Evolutionary conservation across 2,888 invertebrate genomes (phyloP).

Genomic region (Acheta domesticus): DNA sequence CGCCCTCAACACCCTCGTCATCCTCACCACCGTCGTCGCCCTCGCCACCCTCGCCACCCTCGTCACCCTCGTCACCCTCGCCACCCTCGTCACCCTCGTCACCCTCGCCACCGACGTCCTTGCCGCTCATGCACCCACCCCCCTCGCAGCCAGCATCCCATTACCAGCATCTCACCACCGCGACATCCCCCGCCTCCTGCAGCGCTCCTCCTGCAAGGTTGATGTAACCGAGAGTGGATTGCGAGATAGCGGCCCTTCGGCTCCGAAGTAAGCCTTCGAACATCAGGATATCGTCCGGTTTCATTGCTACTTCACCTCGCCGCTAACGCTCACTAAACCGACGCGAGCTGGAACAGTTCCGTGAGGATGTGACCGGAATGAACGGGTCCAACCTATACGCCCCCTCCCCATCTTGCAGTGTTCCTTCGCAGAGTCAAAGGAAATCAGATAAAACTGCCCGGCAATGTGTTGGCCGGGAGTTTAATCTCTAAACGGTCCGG

Average conservation of each 20-base stretch:
- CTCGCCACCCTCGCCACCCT: too few species aligned
- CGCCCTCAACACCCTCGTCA: too few species aligned
- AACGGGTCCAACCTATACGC: background rate
- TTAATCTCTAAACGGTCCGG: background rate
- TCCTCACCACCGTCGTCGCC: too few species aligned
- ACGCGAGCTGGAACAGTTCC: background rate
- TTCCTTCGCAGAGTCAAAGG: background rate
- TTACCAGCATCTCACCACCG: too few species aligned
- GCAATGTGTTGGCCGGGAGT: background rate
- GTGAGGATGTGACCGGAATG: background rate
- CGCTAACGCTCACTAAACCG: background rate
- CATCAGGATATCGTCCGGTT: background rate
- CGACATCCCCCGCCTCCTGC: too few species aligned
- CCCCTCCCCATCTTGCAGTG: background rate
- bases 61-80: too few species aligned
- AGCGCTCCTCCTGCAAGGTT: too few species aligned
- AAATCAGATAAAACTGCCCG: constrained; percentile 6
- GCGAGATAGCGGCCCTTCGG: too few species aligned
- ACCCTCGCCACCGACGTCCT: too few species aligned
- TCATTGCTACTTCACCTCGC: background rate
- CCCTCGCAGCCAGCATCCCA: background rate
- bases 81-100: too few species aligned
- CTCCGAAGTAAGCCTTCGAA: background rate
- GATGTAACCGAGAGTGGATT: too few species aligned
- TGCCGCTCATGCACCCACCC: background rate